A percentile compares a stretch with the other conserved stretches of the same genome.
These are phyloP conservation scores for Lomographa bimaculata DNA, from an alignment of 2,888 invertebrate genomes.

Conservation along the genomic window DNA sequence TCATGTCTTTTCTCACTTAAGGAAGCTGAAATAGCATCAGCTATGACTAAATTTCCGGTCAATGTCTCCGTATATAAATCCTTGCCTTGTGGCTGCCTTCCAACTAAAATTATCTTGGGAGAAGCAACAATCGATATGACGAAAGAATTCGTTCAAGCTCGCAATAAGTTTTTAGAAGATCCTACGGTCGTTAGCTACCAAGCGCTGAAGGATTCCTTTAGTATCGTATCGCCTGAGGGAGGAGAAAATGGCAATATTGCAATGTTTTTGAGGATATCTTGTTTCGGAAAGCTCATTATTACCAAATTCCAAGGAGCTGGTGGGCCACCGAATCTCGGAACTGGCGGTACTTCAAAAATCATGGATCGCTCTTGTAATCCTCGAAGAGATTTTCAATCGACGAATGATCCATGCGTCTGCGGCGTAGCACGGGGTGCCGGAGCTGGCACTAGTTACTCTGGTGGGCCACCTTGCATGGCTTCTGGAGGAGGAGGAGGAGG, in stretches of 20 bases:
- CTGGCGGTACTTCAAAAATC: slow-evolving; percentile 41
- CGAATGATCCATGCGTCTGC: slow-evolving; percentile 65
- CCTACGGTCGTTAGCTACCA: slow-evolving; percentile 77
- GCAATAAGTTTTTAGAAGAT: slow-evolving; percentile 73
- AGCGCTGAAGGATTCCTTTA: slow-evolving; percentile 85
- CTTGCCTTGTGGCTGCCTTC: slow-evolving; percentile 84
- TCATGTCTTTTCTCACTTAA: slow-evolving; percentile 87
- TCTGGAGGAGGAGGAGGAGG: slow-evolving; percentile 16
- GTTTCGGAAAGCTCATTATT: slow-evolving; percentile 86
- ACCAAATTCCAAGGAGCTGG: slow-evolving; percentile 85
- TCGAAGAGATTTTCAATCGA: slow-evolving; percentile 53
- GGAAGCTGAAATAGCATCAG: slow-evolving; percentile 75
- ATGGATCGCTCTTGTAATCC: slow-evolving; percentile 69
- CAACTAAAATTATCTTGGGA: slow-evolving; percentile 85
- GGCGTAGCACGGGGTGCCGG: slow-evolving; percentile 48
- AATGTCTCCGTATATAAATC: slow-evolving; percentile 83
- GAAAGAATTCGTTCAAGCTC: slow-evolving; percentile 83
- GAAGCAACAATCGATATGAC: slow-evolving; percentile 83
- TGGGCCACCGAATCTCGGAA: slow-evolving; percentile 51
- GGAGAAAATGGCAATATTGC: slow-evolving; percentile 82
- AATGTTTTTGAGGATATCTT: slow-evolving; percentile 86
- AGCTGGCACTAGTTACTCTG: slow-evolving; percentile 24
- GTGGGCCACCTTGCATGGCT: slow-evolving; percentile 26
- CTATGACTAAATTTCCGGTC: slow-evolving; percentile 81
- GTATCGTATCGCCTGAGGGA: slow-evolving; percentile 75